Conservation (phyloP, 2,888 invertebrate species). For the Cheilosia vernalis region DNA sequence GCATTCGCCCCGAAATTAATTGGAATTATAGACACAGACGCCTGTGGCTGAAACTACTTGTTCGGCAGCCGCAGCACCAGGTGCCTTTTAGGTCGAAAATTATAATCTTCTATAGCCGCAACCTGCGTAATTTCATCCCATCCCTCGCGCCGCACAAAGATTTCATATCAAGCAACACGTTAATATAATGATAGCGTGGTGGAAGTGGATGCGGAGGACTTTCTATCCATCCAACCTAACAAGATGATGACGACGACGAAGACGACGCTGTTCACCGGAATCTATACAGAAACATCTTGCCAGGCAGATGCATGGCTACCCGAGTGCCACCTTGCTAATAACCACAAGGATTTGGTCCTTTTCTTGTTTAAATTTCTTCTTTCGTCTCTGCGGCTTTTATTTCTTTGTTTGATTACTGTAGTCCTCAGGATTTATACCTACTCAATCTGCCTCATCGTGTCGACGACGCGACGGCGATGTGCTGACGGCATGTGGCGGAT, state of each 20-base stretch:
- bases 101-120: conserved; percentile 62
- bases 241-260: conserved; percentile 41
- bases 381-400: conserved; percentile 13
- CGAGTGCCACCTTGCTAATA: conserved; percentile 71
- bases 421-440: conserved; percentile 55
- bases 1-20: conserved; percentile 57
- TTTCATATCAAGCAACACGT: conserved; percentile 44
- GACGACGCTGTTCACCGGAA: conserved; percentile 38
- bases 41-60: conserved; percentile 11
- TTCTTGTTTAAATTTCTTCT: conserved; percentile 17
- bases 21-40: conserved; percentile 66
- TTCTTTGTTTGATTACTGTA: conserved; percentile 66
- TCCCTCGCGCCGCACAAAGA: conserved; percentile 51
- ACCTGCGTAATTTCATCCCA: conserved; percentile 58
- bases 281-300: conserved; percentile 71
- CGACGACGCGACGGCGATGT: conserved; percentile 5
- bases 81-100: conserved; percentile 54
- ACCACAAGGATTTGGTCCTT: conserved; percentile 69
- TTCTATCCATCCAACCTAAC: conserved; percentile 66
- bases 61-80: conserved; percentile 41
- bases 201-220: conserved; percentile 42
- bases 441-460: conserved; percentile 29
- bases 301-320: conserved; percentile 62
- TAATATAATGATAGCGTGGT: conserved; percentile 40
- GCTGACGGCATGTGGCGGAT: conserved; percentile 64